phyloP scores from a whole-genome alignment of 2,797 vertebrate genomes.

The Falco columbarius region DNA sequence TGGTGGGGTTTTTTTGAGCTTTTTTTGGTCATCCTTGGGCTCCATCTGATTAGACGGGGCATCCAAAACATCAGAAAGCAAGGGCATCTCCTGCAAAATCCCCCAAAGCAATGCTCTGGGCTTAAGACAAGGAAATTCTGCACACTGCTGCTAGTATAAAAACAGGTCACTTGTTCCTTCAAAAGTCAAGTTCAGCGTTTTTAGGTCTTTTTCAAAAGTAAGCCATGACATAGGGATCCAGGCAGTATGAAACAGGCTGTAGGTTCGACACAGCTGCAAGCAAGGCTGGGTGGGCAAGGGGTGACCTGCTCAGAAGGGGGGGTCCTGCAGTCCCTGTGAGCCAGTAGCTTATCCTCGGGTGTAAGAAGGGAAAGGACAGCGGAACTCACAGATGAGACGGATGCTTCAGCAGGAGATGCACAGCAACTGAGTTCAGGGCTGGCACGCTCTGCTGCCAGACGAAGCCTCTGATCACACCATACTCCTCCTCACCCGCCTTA shows the following conservation, averaged over 20 bases:
- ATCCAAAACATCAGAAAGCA: neutral
- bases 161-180: neutral
- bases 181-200: neutral
- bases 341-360: neutral
- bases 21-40: neutral
- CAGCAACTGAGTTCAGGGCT: neutral
- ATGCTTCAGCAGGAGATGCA: fast-evolving
- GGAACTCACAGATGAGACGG: neutral
- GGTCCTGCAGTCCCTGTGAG: fast-evolving
- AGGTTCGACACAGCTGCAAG: neutral
- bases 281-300: neutral
- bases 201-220: neutral
- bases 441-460: fast-evolving
- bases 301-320: neutral
- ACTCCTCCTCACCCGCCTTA: neutral
- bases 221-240: fast-evolving
- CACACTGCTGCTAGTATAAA: neutral
- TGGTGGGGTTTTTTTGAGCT: neutral
- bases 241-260: neutral
- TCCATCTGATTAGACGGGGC: neutral
- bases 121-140: neutral
- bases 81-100: neutral
- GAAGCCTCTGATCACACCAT: neutral
- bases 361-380: neutral
- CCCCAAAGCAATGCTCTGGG: neutral